phyloP scores from a whole-genome alignment of 2,888 invertebrate species.

The Pegoplata infirma region DNA sequence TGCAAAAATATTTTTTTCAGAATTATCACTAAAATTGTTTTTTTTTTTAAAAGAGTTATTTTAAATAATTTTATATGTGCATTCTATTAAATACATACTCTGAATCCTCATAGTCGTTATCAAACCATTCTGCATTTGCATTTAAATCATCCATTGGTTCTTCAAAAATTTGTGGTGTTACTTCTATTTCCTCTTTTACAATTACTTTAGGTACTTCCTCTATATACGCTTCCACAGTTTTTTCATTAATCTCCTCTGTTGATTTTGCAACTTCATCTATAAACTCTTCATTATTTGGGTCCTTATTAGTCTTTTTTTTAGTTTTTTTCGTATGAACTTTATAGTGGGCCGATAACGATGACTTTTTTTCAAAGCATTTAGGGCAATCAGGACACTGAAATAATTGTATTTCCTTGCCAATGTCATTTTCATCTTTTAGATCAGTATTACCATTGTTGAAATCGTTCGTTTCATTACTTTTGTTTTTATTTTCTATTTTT shows the following conservation, averaged over 20 bases:
- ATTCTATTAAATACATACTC: slow-evolving; percentile 52
- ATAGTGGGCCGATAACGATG: slow-evolving; percentile 79
- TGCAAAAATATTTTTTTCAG: slow-evolving; percentile 4
- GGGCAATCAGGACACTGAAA: slow-evolving; percentile 78
- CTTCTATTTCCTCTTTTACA: slow-evolving; percentile 50
- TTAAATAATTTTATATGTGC: neutral
- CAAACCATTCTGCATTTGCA: slow-evolving; percentile 34
- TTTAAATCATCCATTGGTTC: slow-evolving; percentile 27
- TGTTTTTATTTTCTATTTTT: neutral
- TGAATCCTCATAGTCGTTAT: slow-evolving; percentile 36
- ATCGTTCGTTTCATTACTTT: neutral
- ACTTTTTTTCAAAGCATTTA: slow-evolving; percentile 78
- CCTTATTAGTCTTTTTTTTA: slow-evolving; percentile 10
- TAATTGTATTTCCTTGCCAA: neutral
- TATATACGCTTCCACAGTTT: neutral
- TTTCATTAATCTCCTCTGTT: neutral
- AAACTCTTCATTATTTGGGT: neutral
- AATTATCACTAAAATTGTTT: slow-evolving; percentile 26
- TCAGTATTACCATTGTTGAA: neutral
- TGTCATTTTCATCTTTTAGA: slow-evolving; percentile 4
- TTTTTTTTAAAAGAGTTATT: too few relatives aligned
- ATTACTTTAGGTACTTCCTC: slow-evolving; percentile 6
- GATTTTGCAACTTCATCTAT: neutral
- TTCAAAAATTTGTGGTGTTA: slow-evolving; percentile 37
- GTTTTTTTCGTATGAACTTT: slow-evolving; percentile 69